Evolutionary conservation across 2,888 invertebrate genomes (phyloP).

Genomic region (Dexiosoma caninum): DNA sequence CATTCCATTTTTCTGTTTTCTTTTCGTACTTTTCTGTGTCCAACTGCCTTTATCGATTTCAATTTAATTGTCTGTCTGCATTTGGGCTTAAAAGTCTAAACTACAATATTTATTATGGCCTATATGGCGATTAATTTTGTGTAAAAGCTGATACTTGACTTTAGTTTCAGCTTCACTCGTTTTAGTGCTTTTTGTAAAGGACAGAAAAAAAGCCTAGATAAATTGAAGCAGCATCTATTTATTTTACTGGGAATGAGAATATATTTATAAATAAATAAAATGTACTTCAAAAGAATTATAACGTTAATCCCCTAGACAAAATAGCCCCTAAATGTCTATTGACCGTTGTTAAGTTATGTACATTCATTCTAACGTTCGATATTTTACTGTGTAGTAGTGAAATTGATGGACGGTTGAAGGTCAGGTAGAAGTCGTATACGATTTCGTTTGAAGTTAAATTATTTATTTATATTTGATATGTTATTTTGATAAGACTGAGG

Average conservation of each 20-base stretch:
- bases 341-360: neutral
- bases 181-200: constrained; percentile 33
- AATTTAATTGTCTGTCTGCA: neutral
- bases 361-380: neutral
- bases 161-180: constrained; percentile 52
- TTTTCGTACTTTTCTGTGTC: constrained; percentile 4
- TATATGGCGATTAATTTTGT: constrained; percentile 53
- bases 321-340: constrained; percentile 30
- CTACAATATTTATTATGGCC: constrained; percentile 57
- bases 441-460: constrained; percentile 18
- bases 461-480: neutral
- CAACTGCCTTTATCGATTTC: neutral
- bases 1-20: neutral
- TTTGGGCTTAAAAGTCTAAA: constrained; percentile 49
- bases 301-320: constrained; percentile 41
- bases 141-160: constrained; percentile 57
- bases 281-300: constrained; percentile 45
- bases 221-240: neutral
- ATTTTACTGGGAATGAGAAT: neutral
- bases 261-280: constrained; percentile 40
- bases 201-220: neutral
- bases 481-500: too few relatives aligned
- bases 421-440: constrained; percentile 21
- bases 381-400: neutral
- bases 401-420: neutral